Base-by-base conservation (phyloP, 2,797 vertebrate genomes). In the Rhadinocentrus ornatus region DNA sequence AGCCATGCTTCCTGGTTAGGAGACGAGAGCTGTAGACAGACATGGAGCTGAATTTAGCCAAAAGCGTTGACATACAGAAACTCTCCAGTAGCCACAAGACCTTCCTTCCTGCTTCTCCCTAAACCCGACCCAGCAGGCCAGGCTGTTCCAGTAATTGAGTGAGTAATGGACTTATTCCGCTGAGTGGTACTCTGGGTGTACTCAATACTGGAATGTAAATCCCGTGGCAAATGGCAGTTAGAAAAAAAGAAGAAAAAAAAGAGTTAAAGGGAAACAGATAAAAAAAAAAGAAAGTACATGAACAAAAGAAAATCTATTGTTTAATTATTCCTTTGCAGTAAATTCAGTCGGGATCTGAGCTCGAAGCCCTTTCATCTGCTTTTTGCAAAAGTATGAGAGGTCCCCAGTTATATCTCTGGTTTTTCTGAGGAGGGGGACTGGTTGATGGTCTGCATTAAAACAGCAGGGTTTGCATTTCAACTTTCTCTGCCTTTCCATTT, bases 91-190 rank as follows among this genome's bases (percentile, higher is more conserved):
- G 87, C 91, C 86, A 74, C 88, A 82, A 80, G 86, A 84, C 88
- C 85, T 83, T 83, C 74, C 86, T 89, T 85, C 84, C 82, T 76
- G 83, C 80, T 77, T 84, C 71, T 73, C 82, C 83, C 82, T 77
- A 88, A 83, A 80, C 62, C 83, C 66, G 75, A 86, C 87, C 90
- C 91, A 92, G 88, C 89, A 87, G 87, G 88, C 81, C 75, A 32
- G 80, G 88, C 91, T 91, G 88, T 88, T 91, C 86, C 88, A 85
- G 92, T 93, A 93, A 93, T 91, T 92, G 92, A 93, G 87, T 93
- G 93, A 94, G 85, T 92, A 91, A 94, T 92, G 90, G 91, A 92
- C 88, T 92, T 92, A 93, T 93, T 93, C 91, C 84, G 64, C 92
- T 93, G 93, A 93, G 92, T 93, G 91, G 86, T 86, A 93, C 89